Conservation (phyloP, 2,888 invertebrate species). For the Perithous albicinctus region DNA sequence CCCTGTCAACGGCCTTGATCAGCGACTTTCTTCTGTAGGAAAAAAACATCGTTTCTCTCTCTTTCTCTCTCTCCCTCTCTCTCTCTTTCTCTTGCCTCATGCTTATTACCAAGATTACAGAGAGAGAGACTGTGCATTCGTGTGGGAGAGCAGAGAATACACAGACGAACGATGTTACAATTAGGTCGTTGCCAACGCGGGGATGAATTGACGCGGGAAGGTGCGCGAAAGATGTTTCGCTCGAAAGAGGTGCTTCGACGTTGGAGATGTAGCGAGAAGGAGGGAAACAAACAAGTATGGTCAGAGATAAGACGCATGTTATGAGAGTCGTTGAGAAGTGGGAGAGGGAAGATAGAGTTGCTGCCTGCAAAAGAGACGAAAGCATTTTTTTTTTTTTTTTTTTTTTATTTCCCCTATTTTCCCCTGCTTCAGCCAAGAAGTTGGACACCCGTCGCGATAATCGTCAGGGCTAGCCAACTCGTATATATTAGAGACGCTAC, state of each 20-base stretch:
- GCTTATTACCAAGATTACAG: conserved; percentile 67
- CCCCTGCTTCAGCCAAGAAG: conserved; percentile 29
- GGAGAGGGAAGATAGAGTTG: conserved; percentile 16
- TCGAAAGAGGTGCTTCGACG: not conserved
- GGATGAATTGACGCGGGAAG: conserved; percentile 4
- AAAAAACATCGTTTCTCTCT: conserved; percentile 29
- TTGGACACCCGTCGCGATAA: conserved; percentile 78
- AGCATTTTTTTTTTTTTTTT: conserved; percentile 19
- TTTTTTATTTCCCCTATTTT: conserved; percentile 9
- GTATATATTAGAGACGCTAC: conserved; percentile 82
- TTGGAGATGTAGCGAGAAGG: not conserved
- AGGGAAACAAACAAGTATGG: not conserved
- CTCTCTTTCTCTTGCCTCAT: conserved; percentile 5
- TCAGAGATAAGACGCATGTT: conserved; percentile 6
- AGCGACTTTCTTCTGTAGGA: conserved; percentile 49
- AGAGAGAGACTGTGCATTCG: conserved; percentile 38
- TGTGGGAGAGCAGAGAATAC: conserved; percentile 17
- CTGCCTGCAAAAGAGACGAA: not conserved
- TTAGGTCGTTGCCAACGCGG: conserved; percentile 49
- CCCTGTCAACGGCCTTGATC: conserved; percentile 54
- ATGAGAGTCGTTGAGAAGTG: not conserved
- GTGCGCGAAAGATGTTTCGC: not conserved
- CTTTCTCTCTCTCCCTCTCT: conserved; percentile 11
- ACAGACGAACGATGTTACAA: conserved; percentile 56
- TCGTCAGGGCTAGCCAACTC: conserved; percentile 31